A percentile compares a stretch with the other conserved stretches of the same genome.
Conservation (phyloP, 2,113 vertebrate genomes). For the Mobula birostris region DNA sequence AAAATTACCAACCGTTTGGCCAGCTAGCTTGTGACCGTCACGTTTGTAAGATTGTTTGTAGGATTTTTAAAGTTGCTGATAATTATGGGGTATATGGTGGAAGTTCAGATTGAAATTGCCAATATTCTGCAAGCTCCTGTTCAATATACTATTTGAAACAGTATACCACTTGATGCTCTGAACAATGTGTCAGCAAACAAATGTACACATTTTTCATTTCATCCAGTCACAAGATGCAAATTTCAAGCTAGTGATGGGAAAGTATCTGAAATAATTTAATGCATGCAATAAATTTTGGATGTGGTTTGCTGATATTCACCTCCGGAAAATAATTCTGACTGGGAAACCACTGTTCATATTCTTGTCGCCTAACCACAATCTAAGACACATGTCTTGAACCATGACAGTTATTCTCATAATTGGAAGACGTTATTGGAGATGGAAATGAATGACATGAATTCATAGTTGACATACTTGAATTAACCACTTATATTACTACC, state of each 20-base stretch:
- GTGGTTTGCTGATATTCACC: conserved; percentile 19
- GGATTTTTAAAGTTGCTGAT: too few relatives aligned
- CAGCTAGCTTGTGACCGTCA: too few relatives aligned
- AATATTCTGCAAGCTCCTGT: too few relatives aligned
- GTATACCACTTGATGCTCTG: background rate
- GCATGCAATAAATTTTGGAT: background rate
- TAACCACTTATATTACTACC: background rate
- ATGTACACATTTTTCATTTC: conserved; percentile 2
- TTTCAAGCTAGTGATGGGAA: background rate
- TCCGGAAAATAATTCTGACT: background rate
- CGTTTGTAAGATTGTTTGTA: too few relatives aligned
- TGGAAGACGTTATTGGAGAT: background rate
- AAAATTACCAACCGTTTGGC: too few relatives aligned
- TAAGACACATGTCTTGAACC: conserved; percentile 29
- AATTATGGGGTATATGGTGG: too few relatives aligned
- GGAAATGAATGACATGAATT: background rate
- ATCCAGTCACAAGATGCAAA: background rate
- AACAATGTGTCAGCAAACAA: background rate
- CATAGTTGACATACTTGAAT: background rate
- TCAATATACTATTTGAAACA: background rate
- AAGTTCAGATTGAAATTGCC: too few relatives aligned
- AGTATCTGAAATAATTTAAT: conserved; percentile 24
- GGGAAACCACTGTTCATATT: conserved; percentile 1
- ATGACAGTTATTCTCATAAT: background rate
- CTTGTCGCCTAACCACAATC: conserved; percentile 14